A percentile compares a stretch with the other conserved stretches of the same genome.
phyloP scores from a whole-genome alignment of 2,888 invertebrate genomes.

The Drosophila ezoana region DNA sequence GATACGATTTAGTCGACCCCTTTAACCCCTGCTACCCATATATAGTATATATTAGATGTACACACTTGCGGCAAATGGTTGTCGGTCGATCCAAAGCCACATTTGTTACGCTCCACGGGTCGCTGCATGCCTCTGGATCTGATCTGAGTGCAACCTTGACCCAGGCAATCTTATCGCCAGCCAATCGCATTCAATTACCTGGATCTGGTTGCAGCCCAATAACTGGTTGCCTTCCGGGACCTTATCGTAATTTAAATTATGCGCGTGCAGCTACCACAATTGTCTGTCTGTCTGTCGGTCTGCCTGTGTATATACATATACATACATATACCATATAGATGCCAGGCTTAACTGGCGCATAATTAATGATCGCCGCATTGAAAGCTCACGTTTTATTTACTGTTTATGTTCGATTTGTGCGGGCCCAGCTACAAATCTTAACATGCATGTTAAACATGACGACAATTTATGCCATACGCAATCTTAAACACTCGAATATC shows the following conservation, averaged over 20 bases:
- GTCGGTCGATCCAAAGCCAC: conserved; percentile 23
- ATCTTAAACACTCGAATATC: conserved; percentile 46
- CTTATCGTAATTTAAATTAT: conserved; percentile 25
- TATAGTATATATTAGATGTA: conserved; percentile 16
- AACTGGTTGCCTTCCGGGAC: conserved; percentile 55
- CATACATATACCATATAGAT: conserved; percentile 5
- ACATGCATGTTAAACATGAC: conserved; percentile 61
- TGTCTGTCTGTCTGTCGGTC: conserved; percentile 11
- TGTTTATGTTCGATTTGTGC: conserved; percentile 61
- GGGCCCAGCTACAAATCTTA: conserved; percentile 24
- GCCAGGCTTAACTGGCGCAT: conserved; percentile 59
- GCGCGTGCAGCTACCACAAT: conserved; percentile 22
- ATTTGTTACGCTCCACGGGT: conserved; percentile 60
- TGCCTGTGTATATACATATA: not conserved
- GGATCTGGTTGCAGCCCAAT: conserved; percentile 16
- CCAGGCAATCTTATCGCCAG: conserved; percentile 50
- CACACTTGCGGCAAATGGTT: conserved; percentile 22
- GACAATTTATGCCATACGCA: conserved; percentile 69
- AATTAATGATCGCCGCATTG: conserved; percentile 70
- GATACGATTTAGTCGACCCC: conserved; percentile 25
- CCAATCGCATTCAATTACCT: conserved; percentile 45
- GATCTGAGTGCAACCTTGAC: conserved; percentile 47
- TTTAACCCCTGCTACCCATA: not conserved
- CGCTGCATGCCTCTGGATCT: conserved; percentile 20
- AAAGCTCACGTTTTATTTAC: conserved; percentile 73